Conservation (phyloP, 2,797 vertebrate genomes). For the Acestrorhynchus altus region DNA sequence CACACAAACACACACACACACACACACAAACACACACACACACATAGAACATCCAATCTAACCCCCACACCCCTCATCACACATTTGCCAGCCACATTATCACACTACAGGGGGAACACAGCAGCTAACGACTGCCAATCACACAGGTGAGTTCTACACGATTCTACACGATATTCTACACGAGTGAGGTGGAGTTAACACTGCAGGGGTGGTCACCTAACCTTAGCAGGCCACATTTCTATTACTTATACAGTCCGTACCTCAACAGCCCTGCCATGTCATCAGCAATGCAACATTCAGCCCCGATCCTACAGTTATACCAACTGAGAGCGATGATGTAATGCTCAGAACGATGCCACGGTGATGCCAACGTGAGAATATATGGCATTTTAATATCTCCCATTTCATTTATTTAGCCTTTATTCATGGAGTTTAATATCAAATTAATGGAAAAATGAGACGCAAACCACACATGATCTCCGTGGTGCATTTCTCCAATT, state of each 20-base stretch:
- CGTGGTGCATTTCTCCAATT: not conserved
- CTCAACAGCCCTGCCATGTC: not conserved
- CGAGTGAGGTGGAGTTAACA: constrained; percentile 40
- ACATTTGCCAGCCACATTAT: constrained; percentile 64
- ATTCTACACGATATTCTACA: constrained; percentile 44
- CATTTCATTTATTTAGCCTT: constrained; percentile 46
- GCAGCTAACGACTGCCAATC: constrained; percentile 56
- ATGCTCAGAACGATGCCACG: constrained; percentile 13
- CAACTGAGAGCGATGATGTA: constrained; percentile 34
- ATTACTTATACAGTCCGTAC: not conserved
- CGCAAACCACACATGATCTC: not conserved
- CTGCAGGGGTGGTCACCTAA: constrained; percentile 34
- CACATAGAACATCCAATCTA: constrained; percentile 55
- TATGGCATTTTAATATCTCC: constrained; percentile 42
- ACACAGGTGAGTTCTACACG: constrained; percentile 51
- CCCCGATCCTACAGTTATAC: constrained; percentile 1
- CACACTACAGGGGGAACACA: constrained; percentile 54
- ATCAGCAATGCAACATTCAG: not conserved
- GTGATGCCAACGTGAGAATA: constrained; percentile 27
- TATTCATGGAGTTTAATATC: constrained; percentile 42
- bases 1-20: constrained; percentile 37
- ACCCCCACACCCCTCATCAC: constrained; percentile 60
- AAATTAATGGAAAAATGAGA: constrained; percentile 37
- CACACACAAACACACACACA: constrained; percentile 51
- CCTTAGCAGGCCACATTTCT: constrained; percentile 2